phyloP scores from a whole-genome alignment of 1,140 invertebrate species.

The Tetragnatha versicolor region DNA sequence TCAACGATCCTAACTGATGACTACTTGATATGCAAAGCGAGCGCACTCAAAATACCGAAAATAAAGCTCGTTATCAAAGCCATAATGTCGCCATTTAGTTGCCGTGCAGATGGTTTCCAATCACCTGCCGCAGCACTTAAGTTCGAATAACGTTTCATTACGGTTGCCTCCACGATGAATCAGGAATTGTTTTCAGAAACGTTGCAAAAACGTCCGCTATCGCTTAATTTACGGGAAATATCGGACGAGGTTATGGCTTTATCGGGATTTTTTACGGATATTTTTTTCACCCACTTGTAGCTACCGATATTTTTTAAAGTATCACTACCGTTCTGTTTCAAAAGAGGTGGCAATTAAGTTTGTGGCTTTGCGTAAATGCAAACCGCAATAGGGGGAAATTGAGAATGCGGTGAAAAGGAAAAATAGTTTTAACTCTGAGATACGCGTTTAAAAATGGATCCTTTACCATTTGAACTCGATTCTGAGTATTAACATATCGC shows the following conservation, averaged over 20 bases:
- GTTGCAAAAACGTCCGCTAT: conserved; percentile 11
- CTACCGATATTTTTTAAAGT: too few relatives aligned
- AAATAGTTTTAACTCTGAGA: too few relatives aligned
- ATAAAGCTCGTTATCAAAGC: conserved; percentile 47
- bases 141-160: conserved; percentile 24
- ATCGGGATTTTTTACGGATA: neutral
- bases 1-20: conserved; percentile 47
- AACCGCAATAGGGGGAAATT: too few relatives aligned
- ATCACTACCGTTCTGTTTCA: too few relatives aligned
- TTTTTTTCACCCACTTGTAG: conserved; percentile 11
- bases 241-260: too few relatives aligned
- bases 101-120: conserved; percentile 5
- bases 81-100: conserved; percentile 42
- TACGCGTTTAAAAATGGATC: too few relatives aligned
- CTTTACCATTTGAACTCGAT: too few relatives aligned
- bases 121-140: neutral
- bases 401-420: too few relatives aligned
- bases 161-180: conserved; percentile 14
- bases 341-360: too few relatives aligned
- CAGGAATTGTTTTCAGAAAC: neutral
- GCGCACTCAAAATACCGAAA: conserved; percentile 30
- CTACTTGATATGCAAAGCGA: conserved; percentile 48
- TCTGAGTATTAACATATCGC: too few relatives aligned
- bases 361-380: too few relatives aligned
- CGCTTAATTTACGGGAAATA: conserved; percentile 39